Base-by-base conservation (phyloP, 2,888 invertebrate species). In the Neocrepidodera transversa region DNA sequence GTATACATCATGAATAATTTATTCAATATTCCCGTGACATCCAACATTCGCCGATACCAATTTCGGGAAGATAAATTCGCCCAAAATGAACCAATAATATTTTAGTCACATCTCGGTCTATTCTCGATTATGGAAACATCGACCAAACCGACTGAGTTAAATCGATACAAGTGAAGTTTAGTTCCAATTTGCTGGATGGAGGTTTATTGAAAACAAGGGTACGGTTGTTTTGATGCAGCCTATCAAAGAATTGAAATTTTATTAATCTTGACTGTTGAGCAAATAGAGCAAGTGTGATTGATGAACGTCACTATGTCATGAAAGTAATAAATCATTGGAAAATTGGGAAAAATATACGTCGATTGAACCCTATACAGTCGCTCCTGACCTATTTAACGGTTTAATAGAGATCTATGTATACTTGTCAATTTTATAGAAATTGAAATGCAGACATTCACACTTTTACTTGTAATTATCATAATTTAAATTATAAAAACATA, bases 281-380 rank as follows among this genome's bases (percentile, higher is more conserved):
- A 45, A 53, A 59, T 49, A 59, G 36, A 54, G 49, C 35, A 47
- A 23, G 49, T 43, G 20, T 59, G 59, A 59, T 54, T 42, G 53
- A 59, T 59, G 43, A 42, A 59, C 35, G 43, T 59, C 53, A 49
- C 49, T 36, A 23, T 54, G 40, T 54, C 45, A 40, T 30, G 26
- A 48, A 17, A 35, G 18, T 16, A 52, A 58, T 58, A 48, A 53
- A 58, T 58, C 58, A 58, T 48, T 42, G 32, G 42, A 38, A 42
- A 52, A 52, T 52, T 52, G 42, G 20, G 35, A 35, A 40, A 42
- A 52, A 23, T 26, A 13, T 10, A n/a, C n/a, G n/a, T n/a, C n/a
- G n/a, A n/a, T n/a, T n/a, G n/a, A n/a, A n/a, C n/a, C n/a, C n/a
- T n/a, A n/a, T n/a, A n/a, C n/a, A n/a, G n/a, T n/a, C n/a, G n/a